These are phyloP conservation scores for Itoplectis maculator DNA, from an alignment of 2,888 invertebrate species.

Conservation along the genomic window DNA sequence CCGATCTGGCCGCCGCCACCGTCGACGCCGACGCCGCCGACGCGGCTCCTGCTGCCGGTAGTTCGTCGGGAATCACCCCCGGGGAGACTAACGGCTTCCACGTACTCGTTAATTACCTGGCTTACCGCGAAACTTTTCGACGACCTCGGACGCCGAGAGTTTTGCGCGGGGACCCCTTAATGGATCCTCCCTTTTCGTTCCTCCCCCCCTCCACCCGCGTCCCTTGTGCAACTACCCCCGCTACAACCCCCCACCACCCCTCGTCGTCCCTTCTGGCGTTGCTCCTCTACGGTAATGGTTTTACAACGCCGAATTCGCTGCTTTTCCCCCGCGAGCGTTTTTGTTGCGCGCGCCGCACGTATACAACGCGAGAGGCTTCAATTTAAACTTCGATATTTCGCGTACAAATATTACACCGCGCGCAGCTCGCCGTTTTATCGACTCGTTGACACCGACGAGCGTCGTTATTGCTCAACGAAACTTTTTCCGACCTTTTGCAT, in stretches of 20 bases:
- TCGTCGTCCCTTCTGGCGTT: constrained; percentile 14
- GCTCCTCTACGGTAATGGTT: constrained; percentile 71
- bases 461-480: background rate
- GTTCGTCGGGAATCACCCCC: constrained; percentile 73
- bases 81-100: constrained; percentile 75
- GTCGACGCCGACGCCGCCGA: constrained; percentile 33
- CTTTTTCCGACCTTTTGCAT: too few relatives aligned
- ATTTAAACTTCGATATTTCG: background rate
- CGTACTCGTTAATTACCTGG: constrained; percentile 79
- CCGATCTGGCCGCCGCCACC: constrained; percentile 69
- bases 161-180: constrained; percentile 72
- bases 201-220: background rate
- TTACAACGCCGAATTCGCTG: constrained; percentile 69
- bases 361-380: background rate
- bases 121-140: constrained; percentile 79
- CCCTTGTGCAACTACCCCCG: too few relatives aligned
- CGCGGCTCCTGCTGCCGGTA: constrained; percentile 50
- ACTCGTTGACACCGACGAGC: background rate
- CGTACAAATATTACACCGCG: background rate
- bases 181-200: constrained; percentile 68
- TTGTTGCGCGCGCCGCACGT: background rate
- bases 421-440: background rate
- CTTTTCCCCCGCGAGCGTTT: constrained; percentile 38
- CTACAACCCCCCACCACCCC: background rate
- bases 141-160: constrained; percentile 73